Evolutionary conservation across 30 jellyfish, hydroid and myxozoan species (phyloP), one percentile per base, ranked within the genome.

Genomic region (Aurelia coerulea): DNA sequence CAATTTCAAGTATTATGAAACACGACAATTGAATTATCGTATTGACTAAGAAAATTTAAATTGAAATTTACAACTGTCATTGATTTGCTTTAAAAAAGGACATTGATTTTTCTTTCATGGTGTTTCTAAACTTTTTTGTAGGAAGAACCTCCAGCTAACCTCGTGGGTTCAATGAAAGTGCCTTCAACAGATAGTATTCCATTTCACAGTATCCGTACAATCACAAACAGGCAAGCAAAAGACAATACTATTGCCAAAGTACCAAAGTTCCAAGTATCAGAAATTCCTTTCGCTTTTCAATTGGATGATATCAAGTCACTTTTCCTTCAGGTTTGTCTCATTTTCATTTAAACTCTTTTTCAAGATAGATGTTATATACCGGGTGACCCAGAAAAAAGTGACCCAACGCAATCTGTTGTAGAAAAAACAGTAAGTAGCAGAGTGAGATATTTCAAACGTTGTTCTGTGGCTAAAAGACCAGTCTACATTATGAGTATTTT

Each of bases 111-210:
- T 42, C 12, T 7, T 9, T 46, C 12, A 46, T 46, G 8, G 6
- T 0, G 56, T 4, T 46, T 46, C 16, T 46, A 6, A 53, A 12
- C 41, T 29, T 46, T 60, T 70, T 65, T 62, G 29, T 60, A 94
- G 99, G 91, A 17, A 11, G 99, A 94, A 78, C 97, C 97, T 15
- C 91, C 99, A 13, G 62, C 78, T 53, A 85, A 90, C 19, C 83
- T 94, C 12, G 86, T 95, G 35, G 87, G 79, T 35, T 59, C 87
- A 16, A 79, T 95, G 90, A 81, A 89, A 37, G 80, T 95, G 16
- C 99, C 99, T 12, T 86, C 97, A 15, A 86, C 97, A 17, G 91
- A 85, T 32, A 95, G 99, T 81, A 85, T 95, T 7, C 72, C 85
- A 17, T 90, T 95, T 70, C 97, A 89, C 67, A 50, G 80, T 18